Base-by-base conservation (phyloP, 2,888 invertebrate species). In the Omphaloscelis lunosa region DNA sequence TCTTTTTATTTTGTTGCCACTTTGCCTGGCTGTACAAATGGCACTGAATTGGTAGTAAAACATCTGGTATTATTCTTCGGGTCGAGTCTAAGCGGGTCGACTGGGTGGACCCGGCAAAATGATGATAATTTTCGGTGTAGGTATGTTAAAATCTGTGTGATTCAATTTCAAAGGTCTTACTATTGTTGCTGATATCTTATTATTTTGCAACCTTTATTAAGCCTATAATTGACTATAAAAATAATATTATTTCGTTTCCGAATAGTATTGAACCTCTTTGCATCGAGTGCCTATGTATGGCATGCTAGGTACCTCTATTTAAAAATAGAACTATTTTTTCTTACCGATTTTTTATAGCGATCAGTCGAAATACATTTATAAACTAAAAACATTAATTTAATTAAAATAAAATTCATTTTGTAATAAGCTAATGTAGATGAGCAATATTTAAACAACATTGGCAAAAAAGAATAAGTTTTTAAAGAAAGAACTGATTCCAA, bases 401-500 rank as follows among this genome's bases (percentile, higher is more conserved):
- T 5, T 29, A 4, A 29, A 56, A 58, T 34, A 11, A 58, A 23
- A 76, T 27, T 27, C 0, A 27, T 51, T 34, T 27, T 48, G 5
- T 34, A 29, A 20, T 0, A n/a, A 20, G 8, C 6, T 2, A 15
- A 20, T 53, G 0, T 45, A 27, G 11, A 0, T 17, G n/a, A 58
- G 29, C 29, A 59, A 41, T 41, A 58, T 45, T 20, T 5, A 41
- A 77, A 39, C 29, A 39, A 41, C 23, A 1, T 61, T 20, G 20
- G 15, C 17, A 61, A 56, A 53, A 59, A 39, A 45, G 9, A 80
- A 61, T n/a, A 45, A 62, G 23, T 39, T 62, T 74, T 17, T 11
- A 39, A 56, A 45, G 11, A 56, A 29, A 29, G 2, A 75, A 62
- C 23, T 20, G 34, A n/a, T 75, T 75, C 23, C 15, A 77, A 81